These are phyloP conservation scores for Agrypnus murinus DNA, from an alignment of 2,888 invertebrate species.

Conservation along the genomic window DNA sequence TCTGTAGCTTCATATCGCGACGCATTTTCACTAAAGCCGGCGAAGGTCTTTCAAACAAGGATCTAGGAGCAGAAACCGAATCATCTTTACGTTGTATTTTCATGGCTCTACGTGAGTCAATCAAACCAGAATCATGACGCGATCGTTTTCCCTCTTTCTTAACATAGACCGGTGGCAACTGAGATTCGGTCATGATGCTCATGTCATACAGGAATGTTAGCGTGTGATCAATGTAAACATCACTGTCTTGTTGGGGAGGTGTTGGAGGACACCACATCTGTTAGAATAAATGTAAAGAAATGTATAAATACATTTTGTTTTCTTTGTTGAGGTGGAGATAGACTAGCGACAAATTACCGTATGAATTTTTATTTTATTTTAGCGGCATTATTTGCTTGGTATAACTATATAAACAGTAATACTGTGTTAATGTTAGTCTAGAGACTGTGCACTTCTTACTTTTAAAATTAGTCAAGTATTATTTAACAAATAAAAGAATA, in stretches of 20 bases:
- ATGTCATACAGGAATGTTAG: conserved; percentile 90
- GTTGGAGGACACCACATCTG: conserved; percentile 99
- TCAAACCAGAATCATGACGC: conserved; percentile 78
- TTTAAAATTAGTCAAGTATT: too few species aligned
- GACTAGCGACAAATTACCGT: too few species aligned
- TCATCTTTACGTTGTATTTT: conserved; percentile 82
- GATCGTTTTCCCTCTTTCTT: conserved; percentile 85
- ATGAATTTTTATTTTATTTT: too few species aligned
- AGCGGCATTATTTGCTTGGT: too few species aligned
- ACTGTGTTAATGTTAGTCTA: too few species aligned
- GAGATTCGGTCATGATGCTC: conserved; percentile 83
- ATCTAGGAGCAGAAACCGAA: conserved; percentile 84
- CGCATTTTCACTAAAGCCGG: conserved; percentile 84
- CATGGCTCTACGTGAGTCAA: conserved; percentile 74
- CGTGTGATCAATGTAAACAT: conserved; percentile 91
- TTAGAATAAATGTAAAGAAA: conserved; percentile 42
- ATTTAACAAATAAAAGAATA: too few species aligned
- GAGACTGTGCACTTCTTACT: too few species aligned
- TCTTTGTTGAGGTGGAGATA: too few species aligned
- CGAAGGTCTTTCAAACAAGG: conserved; percentile 86
- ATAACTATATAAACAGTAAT: too few species aligned
- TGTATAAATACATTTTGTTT: neutral
- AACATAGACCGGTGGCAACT: conserved; percentile 86
- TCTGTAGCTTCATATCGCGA: conserved; percentile 84
- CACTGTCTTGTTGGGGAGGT: conserved; percentile 94